phyloP scores from a whole-genome alignment of 2,113 vertebrate genomes.

The Arvicanthis niloticus region DNA sequence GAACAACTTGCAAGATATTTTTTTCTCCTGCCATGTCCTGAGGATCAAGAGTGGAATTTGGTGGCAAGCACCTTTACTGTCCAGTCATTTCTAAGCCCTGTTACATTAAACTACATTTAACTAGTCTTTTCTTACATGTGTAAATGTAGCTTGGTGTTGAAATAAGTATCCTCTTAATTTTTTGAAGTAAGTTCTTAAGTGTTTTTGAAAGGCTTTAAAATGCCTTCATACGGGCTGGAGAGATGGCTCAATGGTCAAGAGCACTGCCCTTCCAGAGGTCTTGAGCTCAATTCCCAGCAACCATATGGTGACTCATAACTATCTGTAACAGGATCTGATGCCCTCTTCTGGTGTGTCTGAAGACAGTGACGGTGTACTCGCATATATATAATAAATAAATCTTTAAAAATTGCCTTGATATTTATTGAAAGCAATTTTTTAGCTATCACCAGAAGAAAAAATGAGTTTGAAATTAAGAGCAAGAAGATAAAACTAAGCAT shows the following conservation, averaged over 20 bases:
- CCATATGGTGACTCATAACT: too few relatives aligned
- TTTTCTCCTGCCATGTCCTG: background rate
- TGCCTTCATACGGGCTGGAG: background rate
- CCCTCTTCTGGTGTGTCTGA: too few relatives aligned
- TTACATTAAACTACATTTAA: background rate
- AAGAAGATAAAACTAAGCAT: conserved; percentile 15
- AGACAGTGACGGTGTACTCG: too few relatives aligned
- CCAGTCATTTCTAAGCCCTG: background rate
- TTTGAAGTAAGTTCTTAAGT: conserved; percentile 27
- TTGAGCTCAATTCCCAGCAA: too few relatives aligned
- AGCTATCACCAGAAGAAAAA: background rate
- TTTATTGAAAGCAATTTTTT: conserved; percentile 19
- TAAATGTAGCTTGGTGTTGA: background rate
- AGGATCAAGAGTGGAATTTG: background rate
- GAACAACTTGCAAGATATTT: background rate
- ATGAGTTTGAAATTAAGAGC: conserved; percentile 37
- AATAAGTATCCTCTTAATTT: conserved; percentile 32
- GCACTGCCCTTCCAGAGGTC: too few relatives aligned
- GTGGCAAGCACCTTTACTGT: background rate
- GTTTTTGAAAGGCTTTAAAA: conserved; percentile 2
- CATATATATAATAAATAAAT: too few relatives aligned
- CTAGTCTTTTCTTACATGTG: background rate
- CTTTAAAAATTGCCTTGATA: background rate
- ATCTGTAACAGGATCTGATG: too few relatives aligned
- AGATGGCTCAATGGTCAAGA: too few relatives aligned